A percentile compares a stretch with the other conserved stretches of the same genome.
Evolutionary conservation across 2,888 invertebrate genomes (phyloP).

Genomic region (Pristionchus arcanus): DNA sequence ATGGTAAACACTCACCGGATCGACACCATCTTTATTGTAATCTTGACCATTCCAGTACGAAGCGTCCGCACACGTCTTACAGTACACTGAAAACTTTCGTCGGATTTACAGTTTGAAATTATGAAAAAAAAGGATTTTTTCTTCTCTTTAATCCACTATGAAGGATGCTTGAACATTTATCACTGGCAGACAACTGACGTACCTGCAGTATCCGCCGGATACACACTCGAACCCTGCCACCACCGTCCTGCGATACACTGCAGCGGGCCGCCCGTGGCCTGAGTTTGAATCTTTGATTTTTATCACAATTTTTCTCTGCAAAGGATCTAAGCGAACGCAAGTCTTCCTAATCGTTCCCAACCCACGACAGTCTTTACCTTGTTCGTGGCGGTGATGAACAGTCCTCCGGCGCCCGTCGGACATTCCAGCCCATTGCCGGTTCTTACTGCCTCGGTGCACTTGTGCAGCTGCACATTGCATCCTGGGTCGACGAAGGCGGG

Average conservation of each 20-base stretch:
- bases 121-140: too few relatives aligned
- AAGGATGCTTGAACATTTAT: too few relatives aligned
- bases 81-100: neutral
- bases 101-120: too few relatives aligned
- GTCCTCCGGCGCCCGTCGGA: neutral
- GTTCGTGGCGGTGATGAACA: neutral
- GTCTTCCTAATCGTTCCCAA: too few relatives aligned
- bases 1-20: neutral
- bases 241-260: neutral
- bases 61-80: neutral
- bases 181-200: neutral
- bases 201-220: neutral
- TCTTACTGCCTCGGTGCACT: neutral
- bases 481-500: neutral
- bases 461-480: neutral
- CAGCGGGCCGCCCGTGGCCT: neutral
- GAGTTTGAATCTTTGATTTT: neutral
- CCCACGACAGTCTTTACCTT: too few relatives aligned
- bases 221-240: neutral
- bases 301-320: too few relatives aligned
- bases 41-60: too few relatives aligned
- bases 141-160: neutral
- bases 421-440: neutral
- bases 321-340: too few relatives aligned
- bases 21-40: neutral